phyloP scores from a whole-genome alignment of 2,113 vertebrate species.

The Dicrurus megarhynchus region DNA sequence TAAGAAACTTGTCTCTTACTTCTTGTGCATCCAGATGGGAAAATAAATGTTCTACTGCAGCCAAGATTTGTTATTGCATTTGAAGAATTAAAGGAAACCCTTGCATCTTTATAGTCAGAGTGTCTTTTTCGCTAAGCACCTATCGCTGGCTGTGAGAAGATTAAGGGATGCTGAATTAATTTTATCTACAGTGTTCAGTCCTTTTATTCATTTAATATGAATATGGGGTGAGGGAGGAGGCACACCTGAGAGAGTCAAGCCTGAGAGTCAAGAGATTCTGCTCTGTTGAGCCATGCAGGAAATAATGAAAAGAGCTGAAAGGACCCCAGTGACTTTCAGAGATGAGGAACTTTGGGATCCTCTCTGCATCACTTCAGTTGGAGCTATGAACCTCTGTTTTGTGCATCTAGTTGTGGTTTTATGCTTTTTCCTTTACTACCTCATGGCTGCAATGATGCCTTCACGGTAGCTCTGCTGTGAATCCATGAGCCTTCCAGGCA shows the following conservation, averaged over 20 bases:
- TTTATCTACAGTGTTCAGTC: not conserved
- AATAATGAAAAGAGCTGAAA: not conserved
- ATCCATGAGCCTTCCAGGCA: not conserved
- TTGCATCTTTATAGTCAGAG: not conserved
- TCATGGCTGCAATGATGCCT: not conserved
- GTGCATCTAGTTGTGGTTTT: not conserved
- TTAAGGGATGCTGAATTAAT: not conserved
- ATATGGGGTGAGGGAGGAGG: not conserved
- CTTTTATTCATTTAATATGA: not conserved
- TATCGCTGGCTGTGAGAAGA: not conserved
- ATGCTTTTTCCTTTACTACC: not conserved
- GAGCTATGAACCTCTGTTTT: not conserved
- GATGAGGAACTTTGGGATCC: not conserved
- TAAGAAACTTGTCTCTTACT: not conserved
- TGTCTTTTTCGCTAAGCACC: not conserved
- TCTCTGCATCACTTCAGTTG: not conserved
- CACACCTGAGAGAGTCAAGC: not conserved
- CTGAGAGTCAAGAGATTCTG: not conserved
- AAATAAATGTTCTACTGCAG: not conserved
- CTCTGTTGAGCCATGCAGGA: not conserved
- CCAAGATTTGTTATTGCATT: not conserved
- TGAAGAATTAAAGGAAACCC: not conserved
- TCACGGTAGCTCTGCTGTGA: not conserved
- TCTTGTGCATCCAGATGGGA: not conserved
- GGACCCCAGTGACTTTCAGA: not conserved